Evolutionary conservation across 1,140 invertebrate species (phyloP), one percentile per base, ranked within the genome.

Genomic region (Phortica variegata): DNA sequence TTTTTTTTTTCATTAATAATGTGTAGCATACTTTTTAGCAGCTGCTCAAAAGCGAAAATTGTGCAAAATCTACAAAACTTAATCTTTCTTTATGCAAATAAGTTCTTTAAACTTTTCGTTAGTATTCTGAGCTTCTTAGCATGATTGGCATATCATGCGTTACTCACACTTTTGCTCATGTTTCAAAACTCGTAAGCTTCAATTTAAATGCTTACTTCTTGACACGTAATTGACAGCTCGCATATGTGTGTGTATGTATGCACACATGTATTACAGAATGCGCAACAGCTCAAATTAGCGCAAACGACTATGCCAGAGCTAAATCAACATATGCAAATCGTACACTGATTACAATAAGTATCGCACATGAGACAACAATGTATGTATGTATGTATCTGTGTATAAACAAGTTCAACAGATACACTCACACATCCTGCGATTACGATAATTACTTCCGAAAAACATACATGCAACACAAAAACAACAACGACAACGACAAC

Each of bases 211-310:
- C n/a, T n/a, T n/a, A n/a, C n/a, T n/a, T n/a, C n/a, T n/a, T n/a
- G n/a, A n/a, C n/a, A n/a, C n/a, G n/a, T n/a, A n/a, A n/a, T n/a
- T n/a, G n/a, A n/a, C n/a, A n/a, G n/a, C 36, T 20, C 6, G 15
- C 23, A 19, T 43, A 32, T 26, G 23, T 20, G 34, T 43, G n/a
- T 31, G 43, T 41, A 26, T 49, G 23, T 47, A 43, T 33, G 47
- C 31, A 49, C 6, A 21, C 37, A 2, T 42, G 49, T 19, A 34
- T 47, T 58, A 52, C 63, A 63, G 68, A 58, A 66, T 60, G 62
- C 62, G 62, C 62, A 66, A 66, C 68, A 66, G 62, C 68, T 66
- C 60, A 60, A 63, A 63, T 68, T 68, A 63, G 63, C 63, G 56
- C 62, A 62, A 52, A 41, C 40, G 29, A n/a, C n/a, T n/a, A n/a